Conservation (phyloP, 2,113 vertebrate species). For the Sphaerodactylus townsendi region DNA sequence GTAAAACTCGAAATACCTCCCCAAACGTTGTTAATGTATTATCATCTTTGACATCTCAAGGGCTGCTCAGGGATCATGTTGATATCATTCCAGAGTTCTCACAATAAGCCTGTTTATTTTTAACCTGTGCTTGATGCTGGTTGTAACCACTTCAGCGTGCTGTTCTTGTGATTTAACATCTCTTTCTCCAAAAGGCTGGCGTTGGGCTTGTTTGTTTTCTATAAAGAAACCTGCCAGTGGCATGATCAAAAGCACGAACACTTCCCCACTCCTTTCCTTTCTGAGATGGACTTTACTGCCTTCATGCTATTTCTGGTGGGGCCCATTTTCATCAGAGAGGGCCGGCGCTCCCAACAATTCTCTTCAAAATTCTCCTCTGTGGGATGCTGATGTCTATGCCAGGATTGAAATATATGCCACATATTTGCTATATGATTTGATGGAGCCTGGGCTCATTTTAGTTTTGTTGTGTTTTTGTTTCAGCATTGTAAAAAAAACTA, state of each 20-base stretch:
- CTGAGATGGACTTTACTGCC: neutral
- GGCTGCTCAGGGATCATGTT: slow-evolving; percentile 66
- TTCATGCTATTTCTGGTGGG: no score
- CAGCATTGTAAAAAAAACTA: neutral
- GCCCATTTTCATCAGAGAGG: neutral
- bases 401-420: neutral
- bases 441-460: neutral
- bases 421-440: neutral
- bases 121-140: slow-evolving; percentile 49
- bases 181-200: slow-evolving; percentile 42
- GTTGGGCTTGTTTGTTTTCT: slow-evolving; percentile 19
- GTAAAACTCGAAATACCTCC: slow-evolving; percentile 86
- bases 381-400: neutral
- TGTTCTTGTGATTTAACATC: slow-evolving; percentile 43
- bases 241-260: neutral
- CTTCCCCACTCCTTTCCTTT: neutral
- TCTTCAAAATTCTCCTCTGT: neutral
- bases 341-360: neutral
- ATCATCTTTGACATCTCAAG: slow-evolving; percentile 91
- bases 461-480: neutral
- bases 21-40: slow-evolving; percentile 91
- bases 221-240: slow-evolving; percentile 9
- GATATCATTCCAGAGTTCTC: slow-evolving; percentile 60
- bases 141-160: slow-evolving; percentile 53
- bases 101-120: slow-evolving; percentile 59